Evolutionary conservation across 2,797 vertebrate species (phyloP).

Genomic region (Chelon labrosus): DNA sequence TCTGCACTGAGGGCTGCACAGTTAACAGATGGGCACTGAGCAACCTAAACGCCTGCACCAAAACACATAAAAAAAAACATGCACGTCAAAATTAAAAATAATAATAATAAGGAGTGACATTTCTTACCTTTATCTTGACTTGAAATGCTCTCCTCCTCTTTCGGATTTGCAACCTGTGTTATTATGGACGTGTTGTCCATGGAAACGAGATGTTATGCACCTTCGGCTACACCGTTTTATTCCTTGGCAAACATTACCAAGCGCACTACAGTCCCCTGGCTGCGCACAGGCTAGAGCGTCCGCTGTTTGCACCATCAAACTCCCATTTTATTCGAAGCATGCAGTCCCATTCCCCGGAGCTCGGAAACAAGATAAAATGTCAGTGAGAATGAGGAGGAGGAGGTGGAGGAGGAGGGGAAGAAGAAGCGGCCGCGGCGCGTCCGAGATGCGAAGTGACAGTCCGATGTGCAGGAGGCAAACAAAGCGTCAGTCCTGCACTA

Average conservation of each 20-base stretch:
- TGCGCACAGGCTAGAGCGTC: slow-evolving; percentile 62
- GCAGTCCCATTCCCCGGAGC: slow-evolving; percentile 48
- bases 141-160: slow-evolving; percentile 96
- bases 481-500: slow-evolving; percentile 68
- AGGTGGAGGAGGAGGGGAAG: neutral
- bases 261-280: slow-evolving; percentile 65
- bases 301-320: slow-evolving; percentile 73
- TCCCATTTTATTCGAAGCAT: slow-evolving; percentile 63
- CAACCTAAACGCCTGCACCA: neutral
- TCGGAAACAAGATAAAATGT: slow-evolving; percentile 35
- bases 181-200: slow-evolving; percentile 99
- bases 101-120: neutral
- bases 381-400: neutral
- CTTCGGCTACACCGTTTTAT: slow-evolving; percentile 79
- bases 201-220: slow-evolving; percentile 87
- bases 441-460: slow-evolving; percentile 61
- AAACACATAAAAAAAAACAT: neutral
- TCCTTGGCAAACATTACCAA: slow-evolving; percentile 80
- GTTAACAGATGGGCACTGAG: neutral
- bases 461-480: slow-evolving; percentile 62
- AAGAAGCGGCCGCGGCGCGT: slow-evolving; percentile 29
- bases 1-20: slow-evolving; percentile 36
- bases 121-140: slow-evolving; percentile 87
- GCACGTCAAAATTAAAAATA: neutral
- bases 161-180: slow-evolving; percentile 99